These are phyloP conservation scores for Myiagra hebetior DNA, from an alignment of 2,113 vertebrate genomes.

Conservation along the genomic window DNA sequence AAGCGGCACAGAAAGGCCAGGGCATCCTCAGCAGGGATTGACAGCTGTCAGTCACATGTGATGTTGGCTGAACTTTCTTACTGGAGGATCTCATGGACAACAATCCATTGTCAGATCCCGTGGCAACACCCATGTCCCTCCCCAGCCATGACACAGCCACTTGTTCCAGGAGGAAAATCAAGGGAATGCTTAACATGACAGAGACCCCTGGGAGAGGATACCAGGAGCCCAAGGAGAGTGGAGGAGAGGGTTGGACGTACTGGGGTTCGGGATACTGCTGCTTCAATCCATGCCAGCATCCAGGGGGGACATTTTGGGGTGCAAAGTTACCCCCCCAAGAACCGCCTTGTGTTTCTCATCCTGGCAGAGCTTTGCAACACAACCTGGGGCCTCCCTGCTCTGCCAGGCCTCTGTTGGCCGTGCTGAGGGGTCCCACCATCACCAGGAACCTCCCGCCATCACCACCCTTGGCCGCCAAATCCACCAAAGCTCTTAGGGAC, in stretches of 20 bases:
- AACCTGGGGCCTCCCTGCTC: not conserved
- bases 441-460: not conserved
- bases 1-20: not conserved
- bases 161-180: not conserved
- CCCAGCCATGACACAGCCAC: rapidly evolving
- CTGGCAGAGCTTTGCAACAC: not conserved
- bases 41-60: not conserved
- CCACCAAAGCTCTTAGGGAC: not conserved
- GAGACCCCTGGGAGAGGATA: not conserved
- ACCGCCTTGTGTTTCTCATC: not conserved
- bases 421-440: not conserved
- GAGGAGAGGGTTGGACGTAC: not conserved
- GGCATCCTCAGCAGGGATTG: not conserved
- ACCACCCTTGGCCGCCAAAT: not conserved
- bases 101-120: not conserved
- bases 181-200: not conserved
- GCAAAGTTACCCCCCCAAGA: not conserved
- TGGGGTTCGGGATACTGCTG: not conserved
- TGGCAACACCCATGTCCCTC: rapidly evolving
- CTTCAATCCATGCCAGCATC: rapidly evolving
- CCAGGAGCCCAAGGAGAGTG: not conserved
- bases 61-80: not conserved
- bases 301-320: not conserved
- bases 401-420: not conserved
- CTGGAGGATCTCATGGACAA: not conserved